phyloP scores from a whole-genome alignment of 2,888 invertebrate genomes.

The Drosophila birchii region DNA sequence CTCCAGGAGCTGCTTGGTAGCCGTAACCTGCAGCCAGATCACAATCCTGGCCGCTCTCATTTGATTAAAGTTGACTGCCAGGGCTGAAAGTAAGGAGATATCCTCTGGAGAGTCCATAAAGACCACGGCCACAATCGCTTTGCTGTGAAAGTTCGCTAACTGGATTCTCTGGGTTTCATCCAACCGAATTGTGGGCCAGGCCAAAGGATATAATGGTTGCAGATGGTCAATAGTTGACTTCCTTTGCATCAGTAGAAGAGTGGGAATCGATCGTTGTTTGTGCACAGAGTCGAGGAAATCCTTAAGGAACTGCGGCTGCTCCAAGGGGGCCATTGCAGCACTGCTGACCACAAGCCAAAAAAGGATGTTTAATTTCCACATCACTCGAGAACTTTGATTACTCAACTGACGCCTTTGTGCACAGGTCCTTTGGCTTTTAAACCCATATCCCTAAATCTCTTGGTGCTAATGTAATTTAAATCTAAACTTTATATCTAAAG shows the following conservation, averaged over 20 bases:
- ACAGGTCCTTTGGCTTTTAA: constrained; percentile 4
- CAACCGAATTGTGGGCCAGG: constrained; percentile 53
- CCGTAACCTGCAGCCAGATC: constrained; percentile 27
- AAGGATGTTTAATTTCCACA: background rate
- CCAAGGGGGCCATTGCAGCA: background rate
- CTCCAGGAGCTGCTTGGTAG: background rate
- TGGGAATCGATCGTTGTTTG: constrained; percentile 21
- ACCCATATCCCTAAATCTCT: constrained; percentile 17
- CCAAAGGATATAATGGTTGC: constrained; percentile 7
- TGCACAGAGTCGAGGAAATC: constrained; percentile 45
- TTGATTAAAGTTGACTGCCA: constrained; percentile 43
- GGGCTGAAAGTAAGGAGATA: constrained; percentile 17
- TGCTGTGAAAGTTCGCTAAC: constrained; percentile 6
- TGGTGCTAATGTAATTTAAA: constrained; percentile 25
- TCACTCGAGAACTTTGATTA: background rate
- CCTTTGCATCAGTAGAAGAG: constrained; percentile 51
- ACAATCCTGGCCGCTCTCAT: constrained; percentile 55
- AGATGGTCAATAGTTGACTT: background rate
- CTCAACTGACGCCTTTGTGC: constrained; percentile 9
- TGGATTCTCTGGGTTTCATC: constrained; percentile 27
- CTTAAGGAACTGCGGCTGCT: constrained; percentile 20
- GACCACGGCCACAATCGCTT: constrained; percentile 37
- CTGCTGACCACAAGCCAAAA: constrained; percentile 1
- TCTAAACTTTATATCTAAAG: constrained; percentile 36
- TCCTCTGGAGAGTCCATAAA: constrained; percentile 38